Evolutionary conservation across 2,113 vertebrate species (phyloP).

Genomic region (Ursus arctos): DNA sequence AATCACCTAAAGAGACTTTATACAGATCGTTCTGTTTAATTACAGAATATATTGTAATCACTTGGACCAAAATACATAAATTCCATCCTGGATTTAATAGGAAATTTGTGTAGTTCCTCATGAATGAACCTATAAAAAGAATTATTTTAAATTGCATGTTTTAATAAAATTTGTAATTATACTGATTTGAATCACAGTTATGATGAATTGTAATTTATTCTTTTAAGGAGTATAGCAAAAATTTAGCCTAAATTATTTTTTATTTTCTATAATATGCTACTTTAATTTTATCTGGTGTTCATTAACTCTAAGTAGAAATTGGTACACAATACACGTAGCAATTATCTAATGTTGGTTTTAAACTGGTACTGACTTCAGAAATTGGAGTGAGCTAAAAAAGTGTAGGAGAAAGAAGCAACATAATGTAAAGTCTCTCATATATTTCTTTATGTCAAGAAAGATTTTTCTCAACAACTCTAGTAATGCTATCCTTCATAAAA

Average conservation of each 20-base stretch:
- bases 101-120: background rate
- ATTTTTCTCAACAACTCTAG: background rate
- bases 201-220: background rate
- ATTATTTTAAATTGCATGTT: background rate
- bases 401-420: background rate
- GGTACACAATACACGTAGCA: background rate
- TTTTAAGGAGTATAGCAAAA: background rate
- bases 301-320: background rate
- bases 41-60: background rate
- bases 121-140: background rate
- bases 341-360: background rate
- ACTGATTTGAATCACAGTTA: background rate
- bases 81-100: background rate
- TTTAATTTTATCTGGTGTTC: background rate
- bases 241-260: background rate
- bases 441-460: background rate
- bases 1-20: background rate
- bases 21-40: background rate
- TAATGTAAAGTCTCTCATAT: background rate
- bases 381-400: background rate
- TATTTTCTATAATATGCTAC: background rate
- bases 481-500: background rate
- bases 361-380: background rate
- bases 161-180: background rate
- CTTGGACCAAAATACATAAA: constrained; percentile 29